Percentiles rank a stretch among this genome's conserved stretches.
These are phyloP conservation scores for Natrix natrix DNA, from an alignment of 2,797 vertebrate species.

Conservation along the genomic window DNA sequence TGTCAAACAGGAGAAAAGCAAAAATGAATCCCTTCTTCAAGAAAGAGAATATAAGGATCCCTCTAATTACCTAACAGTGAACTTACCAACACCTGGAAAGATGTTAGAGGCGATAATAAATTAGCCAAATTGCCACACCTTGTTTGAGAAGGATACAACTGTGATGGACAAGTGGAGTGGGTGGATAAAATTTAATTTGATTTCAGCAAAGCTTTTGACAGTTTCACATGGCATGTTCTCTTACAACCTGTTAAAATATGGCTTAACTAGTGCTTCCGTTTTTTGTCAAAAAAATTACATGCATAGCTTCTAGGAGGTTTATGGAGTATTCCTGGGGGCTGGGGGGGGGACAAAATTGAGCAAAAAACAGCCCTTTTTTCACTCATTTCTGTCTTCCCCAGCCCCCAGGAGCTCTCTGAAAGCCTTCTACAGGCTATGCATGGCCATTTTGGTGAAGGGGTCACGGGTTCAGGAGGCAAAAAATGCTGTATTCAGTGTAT, in stretches of 20 bases:
- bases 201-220: neutral
- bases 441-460: too few species aligned
- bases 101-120: neutral
- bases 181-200: neutral
- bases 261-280: neutral
- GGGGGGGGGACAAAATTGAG: too few species aligned
- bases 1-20: neutral
- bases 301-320: too few species aligned
- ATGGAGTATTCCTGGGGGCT: too few species aligned
- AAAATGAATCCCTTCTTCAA: neutral
- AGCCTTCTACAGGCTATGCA: too few species aligned
- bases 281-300: too few species aligned
- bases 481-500: too few species aligned
- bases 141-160: neutral
- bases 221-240: neutral
- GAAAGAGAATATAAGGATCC: neutral
- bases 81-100: neutral
- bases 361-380: too few species aligned
- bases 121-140: neutral
- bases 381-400: too few species aligned
- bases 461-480: too few species aligned
- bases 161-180: neutral
- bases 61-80: neutral
- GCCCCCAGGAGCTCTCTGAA: too few species aligned
- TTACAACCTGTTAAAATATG: neutral